Evolutionary conservation across 2,797 vertebrate genomes (phyloP).

Genomic region (Pipistrellus pipistrellus): DNA sequence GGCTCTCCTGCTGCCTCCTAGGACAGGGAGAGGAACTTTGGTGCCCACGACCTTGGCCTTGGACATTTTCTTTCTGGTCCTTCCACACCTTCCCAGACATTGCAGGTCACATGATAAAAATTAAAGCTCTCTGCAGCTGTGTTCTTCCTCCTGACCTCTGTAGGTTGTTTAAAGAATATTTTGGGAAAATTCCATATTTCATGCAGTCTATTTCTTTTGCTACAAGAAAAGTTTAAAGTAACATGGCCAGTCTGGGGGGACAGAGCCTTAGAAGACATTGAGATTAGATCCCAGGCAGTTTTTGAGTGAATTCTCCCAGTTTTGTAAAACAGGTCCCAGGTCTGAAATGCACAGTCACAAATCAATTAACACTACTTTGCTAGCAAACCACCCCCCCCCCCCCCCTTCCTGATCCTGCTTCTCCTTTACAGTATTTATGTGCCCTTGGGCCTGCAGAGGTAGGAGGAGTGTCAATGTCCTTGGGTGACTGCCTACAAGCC

Average conservation of each 20-base stretch:
- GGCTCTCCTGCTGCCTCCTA: neutral
- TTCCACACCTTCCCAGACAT: neutral
- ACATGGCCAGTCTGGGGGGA: neutral
- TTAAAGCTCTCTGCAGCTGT: neutral
- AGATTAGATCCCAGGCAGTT: neutral
- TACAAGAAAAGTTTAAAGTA: slow-evolving; percentile 42
- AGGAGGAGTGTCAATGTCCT: neutral
- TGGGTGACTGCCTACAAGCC: too few relatives aligned
- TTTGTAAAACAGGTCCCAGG: neutral
- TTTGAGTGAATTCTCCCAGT: neutral
- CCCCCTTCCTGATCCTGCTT: neutral
- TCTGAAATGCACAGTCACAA: neutral
- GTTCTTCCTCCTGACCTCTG: neutral
- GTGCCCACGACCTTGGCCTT: neutral
- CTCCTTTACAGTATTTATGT: neutral
- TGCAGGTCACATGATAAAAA: neutral
- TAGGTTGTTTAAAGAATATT: neutral
- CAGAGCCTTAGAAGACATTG: slow-evolving; percentile 23
- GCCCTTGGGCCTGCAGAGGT: neutral
- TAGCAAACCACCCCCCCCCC: neutral
- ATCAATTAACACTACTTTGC: neutral
- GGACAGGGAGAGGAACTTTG: neutral
- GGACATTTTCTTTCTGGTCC: neutral
- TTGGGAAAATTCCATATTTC: neutral
- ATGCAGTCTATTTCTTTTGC: neutral